Evolutionary conservation across 2,888 invertebrate genomes (phyloP), one percentile per base, ranked within the genome.

Genomic region (Podotricha telesiphe): DNA sequence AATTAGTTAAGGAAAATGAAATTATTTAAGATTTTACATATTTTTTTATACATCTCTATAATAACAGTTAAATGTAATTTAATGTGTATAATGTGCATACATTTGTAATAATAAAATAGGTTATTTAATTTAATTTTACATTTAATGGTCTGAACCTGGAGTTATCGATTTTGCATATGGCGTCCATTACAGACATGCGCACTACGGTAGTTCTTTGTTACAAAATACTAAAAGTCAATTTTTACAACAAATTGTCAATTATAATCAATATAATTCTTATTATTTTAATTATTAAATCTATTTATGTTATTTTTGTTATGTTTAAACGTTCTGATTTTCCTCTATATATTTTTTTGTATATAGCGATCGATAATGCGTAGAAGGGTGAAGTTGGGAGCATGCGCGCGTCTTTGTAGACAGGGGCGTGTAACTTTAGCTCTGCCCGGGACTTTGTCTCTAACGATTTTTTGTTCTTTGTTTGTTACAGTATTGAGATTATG

Each of bases 161-260:
- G 8, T 2, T 42, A 58, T 58, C 40, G 58, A 58, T 58, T 58
- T 42, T 15, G 15, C 19, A 42, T 42, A 58, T 58, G 42, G 58
- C 58, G 40, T 3, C 42, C 8, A 4, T 0, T 15, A 15, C 20
- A n/a, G n/a, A 42, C 58, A 40, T 20, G 40, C 58, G 56, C 56
- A 15, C 4, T 20, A 20, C 19, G 13, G 19, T 40, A 7, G 40
- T 42, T 50, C 50, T 50, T 50, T 50, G 50, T 50, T 50, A 42
- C 13, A 2, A 7, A 1, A 13, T 4, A 42, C 13, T 13, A 13
- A 13, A 42, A 3, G 13, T 42, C 42, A 7, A 42, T 13, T 42
- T 11, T 42, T 7, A 42, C 11, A 1, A 37, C 6, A 8, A 37
- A 42, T 3, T 42, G 2, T 1, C 2, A 0, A 13, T 37, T 37